A percentile compares a stretch with the other conserved stretches of the same genome.
Conservation (phyloP, 2,797 vertebrate genomes). For the Iguana delicatissima region DNA sequence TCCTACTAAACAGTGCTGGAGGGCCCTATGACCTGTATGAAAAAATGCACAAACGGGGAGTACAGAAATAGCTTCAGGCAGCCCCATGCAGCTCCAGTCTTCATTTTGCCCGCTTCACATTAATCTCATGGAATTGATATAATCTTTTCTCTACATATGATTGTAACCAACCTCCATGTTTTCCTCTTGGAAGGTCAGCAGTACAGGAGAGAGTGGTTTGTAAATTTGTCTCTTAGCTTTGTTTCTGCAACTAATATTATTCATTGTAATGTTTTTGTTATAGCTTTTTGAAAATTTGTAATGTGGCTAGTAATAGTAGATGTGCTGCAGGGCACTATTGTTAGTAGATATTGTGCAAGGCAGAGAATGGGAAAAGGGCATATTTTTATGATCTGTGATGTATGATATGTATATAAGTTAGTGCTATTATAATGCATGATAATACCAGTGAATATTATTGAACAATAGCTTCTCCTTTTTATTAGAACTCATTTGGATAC, state of each 20-base stretch:
- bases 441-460: constrained; percentile 7
- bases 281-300: not conserved
- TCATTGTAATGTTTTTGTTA: not conserved
- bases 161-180: constrained; percentile 4
- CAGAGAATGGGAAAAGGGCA: not conserved
- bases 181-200: constrained; percentile 28
- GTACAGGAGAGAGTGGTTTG: not conserved
- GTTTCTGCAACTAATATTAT: not conserved
- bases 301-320: not conserved
- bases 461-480: fast-evolving
- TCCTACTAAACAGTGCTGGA: too few relatives aligned
- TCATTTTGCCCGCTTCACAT: too few relatives aligned
- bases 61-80: too few relatives aligned
- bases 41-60: too few relatives aligned
- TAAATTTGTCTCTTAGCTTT: not conserved
- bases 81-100: too few relatives aligned
- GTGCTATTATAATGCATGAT: constrained; percentile 16
- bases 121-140: constrained; percentile 8
- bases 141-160: not conserved
- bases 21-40: too few relatives aligned
- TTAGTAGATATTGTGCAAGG: not conserved
- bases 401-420: not conserved
- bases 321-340: not conserved
- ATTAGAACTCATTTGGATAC: not conserved
- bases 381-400: too few relatives aligned